Conservation (phyloP, 2,888 invertebrate genomes). For the Brachynemurus nebulosus region DNA sequence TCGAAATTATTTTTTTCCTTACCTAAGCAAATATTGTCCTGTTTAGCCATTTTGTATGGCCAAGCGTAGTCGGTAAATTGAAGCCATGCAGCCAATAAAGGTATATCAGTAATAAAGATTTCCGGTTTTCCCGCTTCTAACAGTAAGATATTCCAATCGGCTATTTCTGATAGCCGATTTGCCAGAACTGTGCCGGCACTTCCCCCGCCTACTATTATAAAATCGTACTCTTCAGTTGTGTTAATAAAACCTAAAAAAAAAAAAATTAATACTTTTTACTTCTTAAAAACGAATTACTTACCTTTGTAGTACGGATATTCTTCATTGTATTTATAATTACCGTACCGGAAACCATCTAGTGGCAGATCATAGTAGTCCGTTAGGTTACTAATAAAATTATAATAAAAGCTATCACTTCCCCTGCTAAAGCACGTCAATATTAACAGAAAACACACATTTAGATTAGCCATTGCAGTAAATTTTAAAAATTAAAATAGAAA, state of each 20-base stretch:
- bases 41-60: conserved; percentile 41
- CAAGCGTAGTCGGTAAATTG: conserved; percentile 35
- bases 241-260: neutral
- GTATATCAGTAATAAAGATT: conserved; percentile 32
- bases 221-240: conserved; percentile 33
- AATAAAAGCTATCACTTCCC: too few species aligned
- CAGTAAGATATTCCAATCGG: conserved; percentile 33
- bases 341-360: too few species aligned
- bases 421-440: too few species aligned
- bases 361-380: too few species aligned
- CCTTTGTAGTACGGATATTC: conserved; percentile 1
- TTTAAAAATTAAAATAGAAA: too few species aligned
- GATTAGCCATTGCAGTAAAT: too few species aligned
- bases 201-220: conserved; percentile 47
- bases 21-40: conserved; percentile 39
- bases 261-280: neutral
- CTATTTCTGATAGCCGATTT: conserved; percentile 41
- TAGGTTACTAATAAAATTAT: too few species aligned
- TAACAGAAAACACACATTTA: too few species aligned
- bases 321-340: too few species aligned
- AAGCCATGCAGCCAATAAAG: conserved; percentile 33
- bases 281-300: too few species aligned
- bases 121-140: conserved; percentile 38
- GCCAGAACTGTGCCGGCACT: conserved; percentile 50
- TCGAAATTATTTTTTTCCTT: too few species aligned